phyloP scores from a whole-genome alignment of 2,113 vertebrate genomes.

The Planiliza haematocheilus region DNA sequence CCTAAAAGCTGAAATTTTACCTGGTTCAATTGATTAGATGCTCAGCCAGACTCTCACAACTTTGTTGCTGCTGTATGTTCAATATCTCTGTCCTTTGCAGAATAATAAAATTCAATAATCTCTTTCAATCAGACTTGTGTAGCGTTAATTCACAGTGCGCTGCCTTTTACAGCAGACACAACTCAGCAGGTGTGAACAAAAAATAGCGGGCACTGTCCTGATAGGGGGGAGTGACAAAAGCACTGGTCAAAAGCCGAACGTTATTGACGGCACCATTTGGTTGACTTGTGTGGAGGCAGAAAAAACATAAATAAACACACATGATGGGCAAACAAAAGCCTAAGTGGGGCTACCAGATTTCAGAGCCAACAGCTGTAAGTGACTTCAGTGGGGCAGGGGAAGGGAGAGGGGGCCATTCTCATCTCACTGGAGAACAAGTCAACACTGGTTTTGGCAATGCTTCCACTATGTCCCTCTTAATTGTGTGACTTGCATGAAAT shows the following conservation, averaged over 20 bases:
- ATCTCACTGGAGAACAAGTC: slow-evolving; percentile 33
- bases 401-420: not conserved
- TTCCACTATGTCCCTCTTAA: slow-evolving; percentile 15
- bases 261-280: slow-evolving; percentile 75
- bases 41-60: not conserved
- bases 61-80: slow-evolving; percentile 2
- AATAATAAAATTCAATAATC: slow-evolving; percentile 29
- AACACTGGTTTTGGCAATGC: not conserved
- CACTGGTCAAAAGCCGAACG: slow-evolving; percentile 19
- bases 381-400: slow-evolving; percentile 14
- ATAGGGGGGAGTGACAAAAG: slow-evolving; percentile 56
- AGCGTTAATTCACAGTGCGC: slow-evolving; percentile 24
- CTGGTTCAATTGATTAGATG: slow-evolving; percentile 2
- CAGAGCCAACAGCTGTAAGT: slow-evolving; percentile 70
- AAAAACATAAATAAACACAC: slow-evolving; percentile 40
- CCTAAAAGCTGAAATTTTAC: not conserved
- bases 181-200: slow-evolving; percentile 20
- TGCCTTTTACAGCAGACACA: slow-evolving; percentile 43
- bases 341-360: slow-evolving; percentile 59
- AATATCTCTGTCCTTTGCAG: slow-evolving; percentile 18
- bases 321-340: slow-evolving; percentile 67
- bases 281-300: slow-evolving; percentile 43
- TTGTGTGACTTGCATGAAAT: slow-evolving; percentile 7
- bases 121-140: slow-evolving; percentile 24
- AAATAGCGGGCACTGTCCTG: slow-evolving; percentile 32